Conservation (phyloP, 2,797 vertebrate genomes). For the Martes flavigula region DNA sequence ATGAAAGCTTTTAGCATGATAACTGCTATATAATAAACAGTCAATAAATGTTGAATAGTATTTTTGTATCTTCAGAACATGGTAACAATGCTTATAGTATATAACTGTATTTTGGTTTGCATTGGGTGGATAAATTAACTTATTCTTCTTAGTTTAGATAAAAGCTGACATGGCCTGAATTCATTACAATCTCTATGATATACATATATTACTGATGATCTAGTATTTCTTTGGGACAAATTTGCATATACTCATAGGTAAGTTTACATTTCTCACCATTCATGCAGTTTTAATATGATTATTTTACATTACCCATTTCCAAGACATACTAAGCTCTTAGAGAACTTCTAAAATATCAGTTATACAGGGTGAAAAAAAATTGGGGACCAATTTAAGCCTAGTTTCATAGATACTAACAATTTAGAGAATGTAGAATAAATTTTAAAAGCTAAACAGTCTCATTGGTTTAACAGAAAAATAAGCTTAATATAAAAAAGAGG, state of each 20-base stretch:
- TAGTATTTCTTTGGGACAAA: neutral
- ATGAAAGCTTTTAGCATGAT: neutral
- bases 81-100: neutral
- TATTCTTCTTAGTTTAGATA: neutral
- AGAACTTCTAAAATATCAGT: neutral
- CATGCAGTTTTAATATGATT: neutral
- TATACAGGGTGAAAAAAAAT: neutral
- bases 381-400: neutral
- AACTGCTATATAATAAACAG: neutral
- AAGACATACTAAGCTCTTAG: neutral
- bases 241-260: neutral
- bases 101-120: neutral
- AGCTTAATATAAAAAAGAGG: neutral
- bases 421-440: neutral
- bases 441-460: neutral
- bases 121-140: neutral
- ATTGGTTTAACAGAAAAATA: neutral
- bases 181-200: neutral
- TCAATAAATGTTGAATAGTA: neutral
- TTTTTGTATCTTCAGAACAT: neutral
- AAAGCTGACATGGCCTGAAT: neutral
- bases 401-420: neutral
- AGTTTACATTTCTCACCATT: neutral
- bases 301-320: neutral
- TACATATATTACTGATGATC: neutral